A percentile compares a stretch with the other conserved stretches of the same genome.
These are phyloP conservation scores for Watsonalla binaria DNA, from an alignment of 2,888 invertebrate species.

Conservation along the genomic window DNA sequence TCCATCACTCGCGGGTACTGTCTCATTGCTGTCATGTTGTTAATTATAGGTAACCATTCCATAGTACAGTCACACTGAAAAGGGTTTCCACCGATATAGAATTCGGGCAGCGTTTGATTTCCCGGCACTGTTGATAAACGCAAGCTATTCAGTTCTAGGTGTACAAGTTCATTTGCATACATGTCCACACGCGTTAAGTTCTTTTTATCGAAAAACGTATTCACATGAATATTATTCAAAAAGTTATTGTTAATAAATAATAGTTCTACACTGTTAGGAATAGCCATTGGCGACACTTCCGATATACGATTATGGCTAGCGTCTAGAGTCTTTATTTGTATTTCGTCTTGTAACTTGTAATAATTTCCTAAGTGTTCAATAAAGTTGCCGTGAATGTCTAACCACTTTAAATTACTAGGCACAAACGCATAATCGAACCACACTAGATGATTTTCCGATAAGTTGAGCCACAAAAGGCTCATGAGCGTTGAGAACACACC, in stretches of 20 bases:
- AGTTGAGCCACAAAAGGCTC: conserved; percentile 91
- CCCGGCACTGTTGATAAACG: conserved; percentile 85
- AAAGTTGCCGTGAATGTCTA: conserved; percentile 94
- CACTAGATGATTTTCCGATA: conserved; percentile 93
- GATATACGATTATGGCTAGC: conserved; percentile 93
- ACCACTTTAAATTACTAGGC: conserved; percentile 92
- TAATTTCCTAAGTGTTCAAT: conserved; percentile 93
- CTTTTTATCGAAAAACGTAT: conserved; percentile 91
- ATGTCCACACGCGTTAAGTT: conserved; percentile 92
- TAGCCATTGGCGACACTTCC: conserved; percentile 89
- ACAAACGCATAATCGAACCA: conserved; percentile 97
- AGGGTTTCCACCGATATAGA: conserved; percentile 95
- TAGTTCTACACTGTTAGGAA: conserved; percentile 92
- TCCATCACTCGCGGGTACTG: conserved; percentile 94
- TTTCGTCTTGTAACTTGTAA: conserved; percentile 89
- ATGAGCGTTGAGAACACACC: conserved; percentile 91
- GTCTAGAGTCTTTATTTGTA: conserved; percentile 90
- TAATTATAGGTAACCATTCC: conserved; percentile 96
- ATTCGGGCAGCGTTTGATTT: conserved; percentile 88
- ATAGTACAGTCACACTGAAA: conserved; percentile 96
- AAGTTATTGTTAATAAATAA: conserved; percentile 94
- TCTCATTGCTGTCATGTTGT: conserved; percentile 88
- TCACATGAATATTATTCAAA: conserved; percentile 87
- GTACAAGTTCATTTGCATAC: conserved; percentile 91
- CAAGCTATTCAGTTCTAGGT: conserved; percentile 88